Conservation (phyloP, 2,888 invertebrate genomes). For the Philopedon plagiatum region DNA sequence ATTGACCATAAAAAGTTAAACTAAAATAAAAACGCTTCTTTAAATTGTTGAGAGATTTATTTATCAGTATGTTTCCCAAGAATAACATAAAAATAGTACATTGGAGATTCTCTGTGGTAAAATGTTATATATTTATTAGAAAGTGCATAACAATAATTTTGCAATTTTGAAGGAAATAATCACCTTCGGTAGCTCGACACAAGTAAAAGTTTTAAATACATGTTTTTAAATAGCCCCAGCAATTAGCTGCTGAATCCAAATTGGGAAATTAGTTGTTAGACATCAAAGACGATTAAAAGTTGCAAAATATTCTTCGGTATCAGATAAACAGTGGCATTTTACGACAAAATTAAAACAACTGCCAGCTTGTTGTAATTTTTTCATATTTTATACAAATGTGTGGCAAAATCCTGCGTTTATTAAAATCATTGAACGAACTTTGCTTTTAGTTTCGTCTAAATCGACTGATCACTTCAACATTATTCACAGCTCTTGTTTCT, state of each 20-base stretch:
- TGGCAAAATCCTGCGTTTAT: no score
- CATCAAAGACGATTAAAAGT: conserved; percentile 10
- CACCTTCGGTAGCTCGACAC: neutral
- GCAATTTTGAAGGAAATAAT: conserved; percentile 15
- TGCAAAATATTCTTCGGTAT: conserved; percentile 8
- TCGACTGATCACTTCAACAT: no score
- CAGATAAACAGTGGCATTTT: no score
- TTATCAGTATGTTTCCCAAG: neutral
- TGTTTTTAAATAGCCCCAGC: neutral
- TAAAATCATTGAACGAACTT: no score
- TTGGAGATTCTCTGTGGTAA: neutral
- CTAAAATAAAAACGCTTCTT: no score
- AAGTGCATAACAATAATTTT: conserved; percentile 20
- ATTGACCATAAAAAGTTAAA: no score
- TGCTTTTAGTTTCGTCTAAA: no score
- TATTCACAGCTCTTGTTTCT: no score
- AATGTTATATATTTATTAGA: conserved; percentile 13
- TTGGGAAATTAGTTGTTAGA: neutral
- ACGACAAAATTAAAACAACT: no score
- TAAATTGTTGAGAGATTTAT: no score
- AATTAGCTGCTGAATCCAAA: neutral
- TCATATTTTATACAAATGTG: no score
- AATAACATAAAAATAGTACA: neutral
- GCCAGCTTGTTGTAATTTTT: no score
- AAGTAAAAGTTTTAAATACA: conserved; percentile 32